Base-by-base conservation (phyloP, 2,797 vertebrate species). In the Melanotaenia nigrans region DNA sequence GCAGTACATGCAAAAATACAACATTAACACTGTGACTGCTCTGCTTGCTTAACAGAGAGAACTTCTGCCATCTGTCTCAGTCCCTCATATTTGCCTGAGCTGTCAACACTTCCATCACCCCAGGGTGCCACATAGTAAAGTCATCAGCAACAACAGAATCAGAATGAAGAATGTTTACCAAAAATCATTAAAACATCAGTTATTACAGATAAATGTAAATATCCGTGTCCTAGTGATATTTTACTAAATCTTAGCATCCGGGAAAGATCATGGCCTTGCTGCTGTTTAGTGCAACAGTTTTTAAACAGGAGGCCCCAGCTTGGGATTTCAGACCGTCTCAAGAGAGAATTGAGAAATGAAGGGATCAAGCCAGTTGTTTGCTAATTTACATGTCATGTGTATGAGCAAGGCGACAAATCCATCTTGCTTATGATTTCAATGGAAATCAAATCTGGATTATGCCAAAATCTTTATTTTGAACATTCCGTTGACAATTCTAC, bases 1-100 rank as follows among this genome's bases (percentile, higher is more conserved):
- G 82, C 57, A 16, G 82, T 89, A 83, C 90, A 90, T 74, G 77
- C 56, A 65, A 77, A 90, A 89, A 88, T 84, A 84, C 85, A 85
- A 89, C 87, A 89, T 89, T 90, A 84, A 85, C 80, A 78, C 79
- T 77, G 83, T 66, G 78, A 66, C 77, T 20, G 66, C 77, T 80
- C 62, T 0, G 22, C 65, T 72, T 13, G 6, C 80, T 65, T 84
- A 87, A 89, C 87, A 87, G 89, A 87, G 88, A 87, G 75, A 83
- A 81, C 83, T 90, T 85, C 80, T 90, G 85, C 88, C 79, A 67
- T 84, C 85, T 63, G 77, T 84, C 78, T 82, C 81, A 78, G 82
- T 74, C 67, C 57, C 57, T 71, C 40, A 0, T 12, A 47, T 47
- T 61, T 58, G 18, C 60, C 71, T 55, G 65, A 62, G 83, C 69